Evolutionary conservation across 2,113 vertebrate species (phyloP).

Genomic region (Coreoperca whiteheadi): DNA sequence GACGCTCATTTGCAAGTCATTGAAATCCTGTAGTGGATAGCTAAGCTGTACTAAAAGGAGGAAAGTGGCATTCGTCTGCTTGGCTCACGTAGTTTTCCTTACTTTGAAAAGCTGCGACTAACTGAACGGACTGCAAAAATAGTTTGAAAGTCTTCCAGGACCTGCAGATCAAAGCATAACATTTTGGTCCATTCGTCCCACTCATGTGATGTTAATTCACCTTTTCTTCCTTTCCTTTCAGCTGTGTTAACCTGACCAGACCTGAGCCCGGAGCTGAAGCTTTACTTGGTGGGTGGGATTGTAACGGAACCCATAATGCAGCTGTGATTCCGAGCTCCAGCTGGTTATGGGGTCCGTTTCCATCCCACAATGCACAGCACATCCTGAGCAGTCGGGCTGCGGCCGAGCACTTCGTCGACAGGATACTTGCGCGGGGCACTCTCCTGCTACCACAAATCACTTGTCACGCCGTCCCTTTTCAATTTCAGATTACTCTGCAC

Average conservation of each 20-base stretch:
- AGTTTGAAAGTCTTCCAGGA: not conserved
- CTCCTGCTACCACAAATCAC: not conserved
- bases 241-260: not conserved
- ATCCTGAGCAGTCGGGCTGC: not conserved
- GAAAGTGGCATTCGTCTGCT: not conserved
- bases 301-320: slow-evolving; percentile 91
- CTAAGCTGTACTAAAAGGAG: not conserved
- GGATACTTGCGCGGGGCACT: not conserved
- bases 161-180: not conserved
- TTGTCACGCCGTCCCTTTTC: not conserved
- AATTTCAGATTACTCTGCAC: not conserved
- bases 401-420: not conserved
- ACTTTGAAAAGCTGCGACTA: not conserved
- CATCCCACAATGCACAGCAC: slow-evolving; percentile 76
- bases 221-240: not conserved
- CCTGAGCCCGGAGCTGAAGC: not conserved
- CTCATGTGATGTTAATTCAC: not conserved
- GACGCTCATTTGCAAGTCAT: not conserved
- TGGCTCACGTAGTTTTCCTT: not conserved
- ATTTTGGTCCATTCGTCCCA: not conserved
- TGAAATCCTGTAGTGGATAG: not conserved
- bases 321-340: slow-evolving; percentile 81
- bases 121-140: not conserved
- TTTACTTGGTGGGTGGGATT: slow-evolving; percentile 75
- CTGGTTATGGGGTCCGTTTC: slow-evolving; percentile 86